Conservation (phyloP, 2,888 invertebrate genomes). For the Girardia tigrina region DNA sequence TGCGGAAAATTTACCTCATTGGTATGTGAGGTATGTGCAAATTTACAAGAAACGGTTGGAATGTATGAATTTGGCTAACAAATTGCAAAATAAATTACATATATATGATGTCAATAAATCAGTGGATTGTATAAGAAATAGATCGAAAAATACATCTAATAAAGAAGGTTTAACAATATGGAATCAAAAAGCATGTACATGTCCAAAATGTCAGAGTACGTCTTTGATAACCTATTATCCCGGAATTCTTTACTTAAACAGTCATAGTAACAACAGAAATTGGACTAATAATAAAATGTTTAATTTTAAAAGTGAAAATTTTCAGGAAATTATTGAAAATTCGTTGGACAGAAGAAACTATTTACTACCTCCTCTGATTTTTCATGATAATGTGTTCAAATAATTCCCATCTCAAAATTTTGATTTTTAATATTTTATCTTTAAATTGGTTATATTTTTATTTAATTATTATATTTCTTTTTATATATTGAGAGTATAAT, state of each 20-base stretch:
- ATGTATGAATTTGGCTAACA: conserved; percentile 21
- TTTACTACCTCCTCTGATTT: neutral
- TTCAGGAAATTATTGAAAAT: neutral
- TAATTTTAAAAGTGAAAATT: neutral
- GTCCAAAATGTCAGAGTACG: conserved; percentile 32
- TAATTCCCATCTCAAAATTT: too few relatives aligned
- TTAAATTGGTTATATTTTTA: too few relatives aligned
- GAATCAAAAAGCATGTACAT: conserved; percentile 32
- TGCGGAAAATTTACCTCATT: conserved; percentile 28
- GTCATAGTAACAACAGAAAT: neutral
- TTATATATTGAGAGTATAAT: too few relatives aligned
- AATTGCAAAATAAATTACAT: conserved; percentile 9
- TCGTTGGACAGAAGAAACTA: neutral
- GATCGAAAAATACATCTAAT: neutral
- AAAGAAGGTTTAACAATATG: neutral
- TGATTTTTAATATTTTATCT: too few relatives aligned
- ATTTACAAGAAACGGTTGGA: conserved; percentile 26
- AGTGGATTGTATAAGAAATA: conserved; percentile 26
- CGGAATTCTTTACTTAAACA: conserved; percentile 30
- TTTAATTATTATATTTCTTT: too few relatives aligned
- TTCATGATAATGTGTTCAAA: neutral
- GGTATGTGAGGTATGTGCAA: conserved; percentile 27
- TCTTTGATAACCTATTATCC: conserved; percentile 32
- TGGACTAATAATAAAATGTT: neutral
- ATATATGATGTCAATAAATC: conserved; percentile 20